These are phyloP conservation scores for Cochlearius cochlearius DNA, from an alignment of 2,113 vertebrate genomes.

Conservation along the genomic window DNA sequence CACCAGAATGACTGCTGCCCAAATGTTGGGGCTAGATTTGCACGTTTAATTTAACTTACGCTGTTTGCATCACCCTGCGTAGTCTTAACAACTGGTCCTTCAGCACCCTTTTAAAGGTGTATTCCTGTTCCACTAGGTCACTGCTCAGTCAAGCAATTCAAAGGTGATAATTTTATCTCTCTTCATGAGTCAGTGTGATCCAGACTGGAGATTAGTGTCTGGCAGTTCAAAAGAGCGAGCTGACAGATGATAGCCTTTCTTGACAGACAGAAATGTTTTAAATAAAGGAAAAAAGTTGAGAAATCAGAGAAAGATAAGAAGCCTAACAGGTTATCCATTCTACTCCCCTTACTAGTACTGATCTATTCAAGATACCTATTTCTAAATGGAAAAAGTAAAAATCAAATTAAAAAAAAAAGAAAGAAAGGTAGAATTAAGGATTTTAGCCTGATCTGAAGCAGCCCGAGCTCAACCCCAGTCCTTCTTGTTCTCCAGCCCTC, in stretches of 20 bases:
- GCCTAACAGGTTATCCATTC: neutral
- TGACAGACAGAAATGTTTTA: neutral
- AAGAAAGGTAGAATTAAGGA: neutral
- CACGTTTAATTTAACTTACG: neutral
- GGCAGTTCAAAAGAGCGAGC: neutral
- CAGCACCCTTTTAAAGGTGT: neutral
- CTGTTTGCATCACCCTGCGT: neutral
- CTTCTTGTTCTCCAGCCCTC: neutral
- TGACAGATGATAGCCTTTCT: neutral
- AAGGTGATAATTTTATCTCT: neutral
- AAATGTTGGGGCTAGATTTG: neutral
- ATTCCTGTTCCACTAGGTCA: neutral
- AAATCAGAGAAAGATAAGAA: neutral
- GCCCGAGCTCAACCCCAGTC: rapidly evolving
- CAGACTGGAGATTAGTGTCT: neutral
- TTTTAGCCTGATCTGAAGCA: neutral
- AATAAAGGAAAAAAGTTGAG: neutral
- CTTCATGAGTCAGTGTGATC: neutral
- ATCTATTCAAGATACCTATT: neutral
- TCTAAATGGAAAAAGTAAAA: neutral
- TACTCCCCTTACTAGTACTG: neutral
- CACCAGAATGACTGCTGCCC: too few relatives aligned
- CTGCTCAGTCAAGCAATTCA: neutral
- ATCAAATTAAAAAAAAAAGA: too few relatives aligned
- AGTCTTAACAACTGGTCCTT: neutral